phyloP scores from a whole-genome alignment of 2,888 invertebrate species.

The Tupiocoris notatus region DNA sequence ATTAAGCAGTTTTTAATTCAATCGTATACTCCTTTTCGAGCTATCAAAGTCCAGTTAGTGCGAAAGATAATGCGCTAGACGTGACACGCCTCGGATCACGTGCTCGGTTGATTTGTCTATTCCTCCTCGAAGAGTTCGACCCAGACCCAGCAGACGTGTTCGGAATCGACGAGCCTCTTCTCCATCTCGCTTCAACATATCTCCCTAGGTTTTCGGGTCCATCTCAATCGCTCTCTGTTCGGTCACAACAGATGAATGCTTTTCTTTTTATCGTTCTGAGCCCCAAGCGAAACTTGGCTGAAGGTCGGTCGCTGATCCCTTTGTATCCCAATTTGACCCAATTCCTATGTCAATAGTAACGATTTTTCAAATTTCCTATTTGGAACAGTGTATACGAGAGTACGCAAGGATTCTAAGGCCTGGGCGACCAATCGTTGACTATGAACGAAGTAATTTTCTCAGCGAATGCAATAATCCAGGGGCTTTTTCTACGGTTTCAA shows the following conservation, averaged over 20 bases:
- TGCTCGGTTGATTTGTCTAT: conserved; percentile 41
- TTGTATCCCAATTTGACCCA: too few relatives aligned
- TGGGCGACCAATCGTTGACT: too few relatives aligned
- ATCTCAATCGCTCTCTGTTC: not conserved
- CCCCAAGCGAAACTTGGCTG: not conserved
- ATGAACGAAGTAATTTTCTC: too few relatives aligned
- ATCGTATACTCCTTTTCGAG: not conserved
- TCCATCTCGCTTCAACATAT: not conserved
- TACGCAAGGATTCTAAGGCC: too few relatives aligned
- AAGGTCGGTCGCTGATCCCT: not conserved
- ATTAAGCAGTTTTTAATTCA: not conserved
- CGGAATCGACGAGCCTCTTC: conserved; percentile 17
- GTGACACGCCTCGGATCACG: conserved; percentile 36
- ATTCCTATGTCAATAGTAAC: too few relatives aligned
- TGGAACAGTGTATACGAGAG: too few relatives aligned
- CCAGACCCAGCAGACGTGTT: conserved; percentile 33
- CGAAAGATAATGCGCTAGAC: conserved; percentile 5
- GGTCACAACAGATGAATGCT: not conserved
- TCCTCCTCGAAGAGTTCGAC: not conserved
- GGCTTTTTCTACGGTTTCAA: too few relatives aligned
- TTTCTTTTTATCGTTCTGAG: not conserved
- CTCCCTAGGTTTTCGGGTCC: not conserved
- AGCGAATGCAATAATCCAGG: too few relatives aligned
- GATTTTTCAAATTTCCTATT: too few relatives aligned
- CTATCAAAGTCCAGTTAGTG: not conserved